Evolutionary conservation across 1,140 invertebrate species (phyloP).

Genomic region (Drosophila repletoides): DNA sequence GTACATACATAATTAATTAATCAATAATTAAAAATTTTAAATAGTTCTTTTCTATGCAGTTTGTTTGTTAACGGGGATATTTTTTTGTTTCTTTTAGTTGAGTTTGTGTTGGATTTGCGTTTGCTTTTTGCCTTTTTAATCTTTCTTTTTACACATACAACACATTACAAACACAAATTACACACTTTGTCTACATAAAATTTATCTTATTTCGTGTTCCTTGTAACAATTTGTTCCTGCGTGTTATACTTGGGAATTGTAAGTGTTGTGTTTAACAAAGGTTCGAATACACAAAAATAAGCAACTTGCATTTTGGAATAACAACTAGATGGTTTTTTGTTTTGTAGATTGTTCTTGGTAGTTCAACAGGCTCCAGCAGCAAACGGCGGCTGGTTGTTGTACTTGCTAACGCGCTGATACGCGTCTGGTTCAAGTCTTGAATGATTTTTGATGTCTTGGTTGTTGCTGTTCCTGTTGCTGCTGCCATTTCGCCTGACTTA

Average conservation of each 20-base stretch:
- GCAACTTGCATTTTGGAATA: slow-evolving; percentile 44
- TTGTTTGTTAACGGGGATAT: slow-evolving; percentile 21
- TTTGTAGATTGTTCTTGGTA: slow-evolving; percentile 9
- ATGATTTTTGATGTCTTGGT: background rate
- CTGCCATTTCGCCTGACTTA: too few relatives aligned
- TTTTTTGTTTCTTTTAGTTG: slow-evolving; percentile 9
- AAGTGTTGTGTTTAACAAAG: slow-evolving; percentile 7
- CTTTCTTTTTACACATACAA: slow-evolving; percentile 54
- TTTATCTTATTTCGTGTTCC: slow-evolving; percentile 39
- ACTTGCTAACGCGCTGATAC: slow-evolving; percentile 39
- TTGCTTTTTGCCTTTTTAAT: slow-evolving; percentile 34
- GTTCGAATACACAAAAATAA: slow-evolving; percentile 56
- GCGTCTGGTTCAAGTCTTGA: slow-evolving; percentile 30
- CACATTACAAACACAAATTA: slow-evolving; percentile 71
- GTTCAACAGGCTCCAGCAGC: slow-evolving; percentile 7
- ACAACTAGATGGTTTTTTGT: slow-evolving; percentile 13
- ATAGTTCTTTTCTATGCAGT: slow-evolving; percentile 33
- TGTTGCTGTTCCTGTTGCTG: background rate
- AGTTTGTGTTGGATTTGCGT: slow-evolving; percentile 9
- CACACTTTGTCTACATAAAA: slow-evolving; percentile 59
- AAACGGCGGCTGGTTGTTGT: background rate
- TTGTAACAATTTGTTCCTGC: slow-evolving; percentile 45
- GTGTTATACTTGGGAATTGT: slow-evolving; percentile 10
- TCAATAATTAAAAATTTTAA: slow-evolving; percentile 76
- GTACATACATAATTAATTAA: slow-evolving; percentile 76